phyloP scores from a whole-genome alignment of 2,113 vertebrate species.

The Arenaria interpres region DNA sequence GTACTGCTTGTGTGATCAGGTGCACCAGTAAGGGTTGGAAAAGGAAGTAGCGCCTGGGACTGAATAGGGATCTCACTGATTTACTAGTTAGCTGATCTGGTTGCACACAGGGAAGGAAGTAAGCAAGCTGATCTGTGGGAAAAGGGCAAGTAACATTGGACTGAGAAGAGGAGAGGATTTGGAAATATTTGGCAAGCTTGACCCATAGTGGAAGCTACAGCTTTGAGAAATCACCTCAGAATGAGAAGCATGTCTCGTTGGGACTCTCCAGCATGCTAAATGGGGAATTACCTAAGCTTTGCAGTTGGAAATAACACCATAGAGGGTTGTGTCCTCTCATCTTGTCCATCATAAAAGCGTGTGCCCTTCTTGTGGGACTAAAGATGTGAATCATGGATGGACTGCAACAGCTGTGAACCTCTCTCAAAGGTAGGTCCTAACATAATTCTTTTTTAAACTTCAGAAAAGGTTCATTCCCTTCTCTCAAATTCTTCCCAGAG shows the following conservation, averaged over 20 bases:
- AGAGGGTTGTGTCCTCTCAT: background rate
- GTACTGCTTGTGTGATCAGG: background rate
- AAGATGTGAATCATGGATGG: background rate
- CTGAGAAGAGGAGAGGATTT: background rate
- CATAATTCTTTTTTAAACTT: background rate
- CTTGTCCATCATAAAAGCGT: background rate
- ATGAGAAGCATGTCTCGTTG: background rate
- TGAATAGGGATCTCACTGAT: background rate
- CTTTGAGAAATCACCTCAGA: background rate
- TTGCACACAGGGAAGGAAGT: background rate
- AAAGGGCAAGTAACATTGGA: background rate
- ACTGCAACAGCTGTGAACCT: background rate
- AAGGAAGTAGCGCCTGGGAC: fast-evolving
- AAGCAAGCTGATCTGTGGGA: background rate
- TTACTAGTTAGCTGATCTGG: background rate
- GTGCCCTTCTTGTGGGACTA: background rate
- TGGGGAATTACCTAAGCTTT: background rate
- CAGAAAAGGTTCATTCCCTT: background rate
- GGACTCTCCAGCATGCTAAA: background rate
- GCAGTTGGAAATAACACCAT: background rate
- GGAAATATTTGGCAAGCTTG: background rate
- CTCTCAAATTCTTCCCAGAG: background rate
- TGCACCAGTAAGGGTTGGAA: background rate
- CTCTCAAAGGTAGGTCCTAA: background rate
- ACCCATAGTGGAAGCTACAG: background rate